Percentiles rank a stretch among this genome's conserved stretches.
Evolutionary conservation across 1,140 invertebrate genomes (phyloP).

Genomic region (Notospermus geniculatus): DNA sequence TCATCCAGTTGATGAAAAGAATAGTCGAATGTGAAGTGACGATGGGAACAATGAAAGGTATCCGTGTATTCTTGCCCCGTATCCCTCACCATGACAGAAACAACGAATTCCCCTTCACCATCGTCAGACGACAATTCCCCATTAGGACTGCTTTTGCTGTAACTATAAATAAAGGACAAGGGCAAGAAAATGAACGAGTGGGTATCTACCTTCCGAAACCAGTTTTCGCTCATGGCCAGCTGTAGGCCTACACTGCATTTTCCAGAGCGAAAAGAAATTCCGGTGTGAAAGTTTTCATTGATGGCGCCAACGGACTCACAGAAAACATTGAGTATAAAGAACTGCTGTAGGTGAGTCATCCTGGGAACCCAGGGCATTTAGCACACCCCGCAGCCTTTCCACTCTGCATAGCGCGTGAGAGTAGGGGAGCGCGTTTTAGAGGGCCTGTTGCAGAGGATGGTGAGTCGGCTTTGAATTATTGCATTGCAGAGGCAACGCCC

Average conservation of each 20-base stretch:
- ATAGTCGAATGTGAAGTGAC: conserved; percentile 25
- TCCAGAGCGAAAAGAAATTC: conserved; percentile 20
- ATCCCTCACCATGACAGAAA: conserved; percentile 25
- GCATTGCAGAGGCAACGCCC: too few relatives aligned
- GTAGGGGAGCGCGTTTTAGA: too few relatives aligned
- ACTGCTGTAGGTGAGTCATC: too few relatives aligned
- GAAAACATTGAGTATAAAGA: too few relatives aligned
- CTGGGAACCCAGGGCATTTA: too few relatives aligned
- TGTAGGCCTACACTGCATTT: conserved; percentile 42
- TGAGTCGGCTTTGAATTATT: too few relatives aligned
- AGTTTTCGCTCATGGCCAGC: conserved; percentile 38
- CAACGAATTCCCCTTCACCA: conserved; percentile 35
- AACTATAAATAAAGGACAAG: conserved; percentile 63
- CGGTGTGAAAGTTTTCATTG: too few relatives aligned
- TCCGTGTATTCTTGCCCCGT: conserved; percentile 27
- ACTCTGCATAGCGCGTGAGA: too few relatives aligned
- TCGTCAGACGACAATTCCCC: conserved; percentile 60
- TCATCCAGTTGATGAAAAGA: conserved; percentile 27
- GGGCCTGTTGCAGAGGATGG: too few relatives aligned
- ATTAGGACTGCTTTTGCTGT: conserved; percentile 58
- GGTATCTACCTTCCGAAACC: conserved; percentile 23
- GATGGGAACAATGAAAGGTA: conserved; percentile 15
- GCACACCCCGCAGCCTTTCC: too few relatives aligned
- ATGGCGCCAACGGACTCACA: too few relatives aligned
- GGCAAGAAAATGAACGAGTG: conserved; percentile 50